Evolutionary conservation across 2,888 invertebrate species (phyloP), one percentile per base, ranked within the genome.

Genomic region (Iphiclides podalirius): DNA sequence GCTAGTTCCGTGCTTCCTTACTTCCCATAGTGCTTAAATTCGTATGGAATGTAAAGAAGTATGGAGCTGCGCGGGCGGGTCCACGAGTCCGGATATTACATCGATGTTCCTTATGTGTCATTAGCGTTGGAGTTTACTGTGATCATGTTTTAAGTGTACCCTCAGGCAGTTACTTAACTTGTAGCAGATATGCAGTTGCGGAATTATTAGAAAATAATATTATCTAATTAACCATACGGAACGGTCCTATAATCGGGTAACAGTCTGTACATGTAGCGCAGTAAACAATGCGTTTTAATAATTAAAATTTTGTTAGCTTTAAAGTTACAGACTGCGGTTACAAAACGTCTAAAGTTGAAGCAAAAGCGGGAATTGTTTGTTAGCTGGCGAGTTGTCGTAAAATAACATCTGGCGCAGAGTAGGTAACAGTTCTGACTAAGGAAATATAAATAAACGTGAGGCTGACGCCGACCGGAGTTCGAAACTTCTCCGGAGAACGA

Each of bases 21-120:
- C 95, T 95, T 95, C 94, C 95, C 95, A 95, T 95, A 96, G 94
- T 94, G 90, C 82, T 90, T 91, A 76, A 87, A 88, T 92, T 84
- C 93, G 89, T 96, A 96, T 96, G 96, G 96, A 96, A 96, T 96
- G 96, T 96, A 96, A 96, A 96, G 96, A 96, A 96, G 96, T 96
- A 95, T 95, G 95, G 95, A 94, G 94, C 93, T 90, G 87, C 89
- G 87, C 43, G 20, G 43, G 43, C 35, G 35, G 34, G 11, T 14
- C 83, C 67, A 60, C 83, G 64, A 61, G 58, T 66, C 67, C 61
- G 65, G 72, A 75, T 60, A 67, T 63, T 60, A 60, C 64, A 65
- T 67, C 67, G 63, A 59, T 62, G 55, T 60, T 60, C 55, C 60
- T 62, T 68, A 64, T 72, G 75, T 72, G 67, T 67, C 59, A 58